Evolutionary conservation across 1,140 invertebrate genomes (phyloP).

Genomic region (Rhopalosiphum maidis): DNA sequence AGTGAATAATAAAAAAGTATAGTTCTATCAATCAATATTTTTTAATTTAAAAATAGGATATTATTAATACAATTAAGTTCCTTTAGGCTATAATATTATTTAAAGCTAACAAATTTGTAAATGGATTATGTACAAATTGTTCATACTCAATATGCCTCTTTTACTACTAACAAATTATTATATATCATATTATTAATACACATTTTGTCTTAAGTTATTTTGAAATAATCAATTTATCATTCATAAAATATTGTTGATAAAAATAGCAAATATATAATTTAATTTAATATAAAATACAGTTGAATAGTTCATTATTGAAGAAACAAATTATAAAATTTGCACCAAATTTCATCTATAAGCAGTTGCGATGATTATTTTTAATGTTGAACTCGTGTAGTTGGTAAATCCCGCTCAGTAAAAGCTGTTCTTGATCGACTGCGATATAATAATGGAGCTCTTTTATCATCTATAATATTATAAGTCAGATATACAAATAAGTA

Average conservation of each 20-base stretch:
- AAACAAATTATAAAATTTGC: not conserved
- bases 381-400: constrained; percentile 28
- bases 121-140: not conserved
- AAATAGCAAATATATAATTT: not conserved
- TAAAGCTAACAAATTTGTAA: not conserved
- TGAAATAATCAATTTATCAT: not conserved
- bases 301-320: not conserved
- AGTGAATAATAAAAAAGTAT: constrained; percentile 1
- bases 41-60: constrained; percentile 15
- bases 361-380: not conserved
- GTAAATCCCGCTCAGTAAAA: constrained; percentile 25
- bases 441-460: constrained; percentile 27
- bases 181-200: not conserved
- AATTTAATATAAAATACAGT: not conserved
- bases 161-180: not conserved
- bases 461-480: not conserved
- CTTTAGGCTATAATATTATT: not conserved
- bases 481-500: not conserved
- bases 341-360: not conserved
- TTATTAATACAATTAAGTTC: constrained; percentile 10
- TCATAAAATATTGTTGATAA: not conserved
- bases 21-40: not conserved
- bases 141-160: not conserved
- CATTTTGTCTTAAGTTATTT: not conserved
- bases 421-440: constrained; percentile 22